Evolutionary conservation across 2,797 vertebrate genomes (phyloP), one percentile per base, ranked within the genome.

Genomic region (Diceros bicornis): DNA sequence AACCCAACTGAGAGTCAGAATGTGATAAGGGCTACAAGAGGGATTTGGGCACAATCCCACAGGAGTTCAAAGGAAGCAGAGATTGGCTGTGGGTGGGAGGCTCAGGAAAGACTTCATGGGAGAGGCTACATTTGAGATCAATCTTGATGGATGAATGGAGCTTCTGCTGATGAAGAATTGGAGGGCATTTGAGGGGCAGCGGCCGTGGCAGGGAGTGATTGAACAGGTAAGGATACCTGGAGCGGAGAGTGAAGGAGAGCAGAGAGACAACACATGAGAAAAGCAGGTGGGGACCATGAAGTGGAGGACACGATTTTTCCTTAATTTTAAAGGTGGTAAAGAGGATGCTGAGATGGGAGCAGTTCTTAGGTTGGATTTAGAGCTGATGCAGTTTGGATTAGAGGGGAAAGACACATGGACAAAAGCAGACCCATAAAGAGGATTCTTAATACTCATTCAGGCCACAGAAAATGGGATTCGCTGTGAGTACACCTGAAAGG

Each of bases 281-380:
- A 44, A 74, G 13, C 2, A 78, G 7, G 14, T n/a, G n/a, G 55
- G 44, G 66, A 55, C 29, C 4, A 2, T 5, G 3, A 52, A 37
- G 5, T 2, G 1, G 71, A 21, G 16, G 34, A 4, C 52, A 84
- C 0, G 3, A 1, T 1, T 32, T 18, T 55, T 25, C 17, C 62
- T 91, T 37, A 44, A 27, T 32, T 32, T 77, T 23, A 32, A 4
- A 85, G 29, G 10, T 9, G 0, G 55, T 7, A 29, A 86, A 93
- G 25, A 13, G 8, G 66, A 23, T 29, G 3, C 44, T 88, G 25
- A 52, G 27, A 71, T 2, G 14, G 34, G 6, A n/a, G 1, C 10
- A n/a, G 34, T 20, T 57, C 77, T 64, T n/a, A 8, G 9, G 14
- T 23, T 62, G 47, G 29, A 34, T 37, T 84, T 25, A 41, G 81